Evolutionary conservation across 2,113 vertebrate genomes (phyloP).

Genomic region (Sapajus apella): DNA sequence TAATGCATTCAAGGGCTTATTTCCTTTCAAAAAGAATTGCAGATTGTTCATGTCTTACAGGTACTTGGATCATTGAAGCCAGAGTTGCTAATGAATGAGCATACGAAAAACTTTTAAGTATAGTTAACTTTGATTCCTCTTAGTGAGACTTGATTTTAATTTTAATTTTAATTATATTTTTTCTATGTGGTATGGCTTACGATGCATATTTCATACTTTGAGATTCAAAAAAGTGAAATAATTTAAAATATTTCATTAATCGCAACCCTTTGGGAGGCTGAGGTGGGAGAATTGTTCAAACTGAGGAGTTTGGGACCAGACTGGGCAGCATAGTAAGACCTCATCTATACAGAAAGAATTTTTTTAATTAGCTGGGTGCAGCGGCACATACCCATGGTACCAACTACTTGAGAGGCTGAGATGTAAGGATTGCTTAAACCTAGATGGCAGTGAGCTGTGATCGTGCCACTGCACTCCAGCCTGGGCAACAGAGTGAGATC

Average conservation of each 20-base stretch:
- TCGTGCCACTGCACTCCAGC: no score
- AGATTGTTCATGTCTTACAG: background rate
- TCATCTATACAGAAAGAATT: no score
- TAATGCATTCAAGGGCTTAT: background rate
- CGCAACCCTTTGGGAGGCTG: no score
- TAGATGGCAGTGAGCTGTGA: no score
- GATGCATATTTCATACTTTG: background rate
- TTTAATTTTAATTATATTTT: background rate
- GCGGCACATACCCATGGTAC: no score
- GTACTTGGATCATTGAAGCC: background rate
- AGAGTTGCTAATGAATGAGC: background rate
- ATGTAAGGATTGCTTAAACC: no score
- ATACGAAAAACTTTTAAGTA: background rate
- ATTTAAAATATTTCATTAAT: background rate
- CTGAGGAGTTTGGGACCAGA: no score
- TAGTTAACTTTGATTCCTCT: background rate
- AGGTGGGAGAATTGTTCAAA: no score
- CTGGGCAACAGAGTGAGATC: no score
- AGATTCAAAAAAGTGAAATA: background rate
- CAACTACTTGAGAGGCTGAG: no score
- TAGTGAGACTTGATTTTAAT: background rate
- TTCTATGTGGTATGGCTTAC: background rate
- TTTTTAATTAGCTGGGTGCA: no score
- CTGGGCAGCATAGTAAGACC: no score
- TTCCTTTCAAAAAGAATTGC: background rate